These are phyloP conservation scores for Eupithecia subfuscata DNA, from an alignment of 2,888 invertebrate species.

Conservation along the genomic window DNA sequence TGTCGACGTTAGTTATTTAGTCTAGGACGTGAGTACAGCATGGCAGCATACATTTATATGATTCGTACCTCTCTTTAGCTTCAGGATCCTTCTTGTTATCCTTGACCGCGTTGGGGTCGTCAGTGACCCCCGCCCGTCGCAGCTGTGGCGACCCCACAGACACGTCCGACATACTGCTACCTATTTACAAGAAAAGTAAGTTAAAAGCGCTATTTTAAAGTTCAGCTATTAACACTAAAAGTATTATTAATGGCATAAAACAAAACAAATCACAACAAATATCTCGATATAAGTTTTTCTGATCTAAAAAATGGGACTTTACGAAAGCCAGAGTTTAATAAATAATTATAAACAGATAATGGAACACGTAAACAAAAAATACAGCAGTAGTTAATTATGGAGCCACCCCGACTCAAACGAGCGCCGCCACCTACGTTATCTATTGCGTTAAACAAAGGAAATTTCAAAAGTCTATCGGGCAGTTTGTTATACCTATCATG, in stretches of 20 bases:
- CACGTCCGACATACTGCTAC: slow-evolving; percentile 91
- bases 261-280: neutral
- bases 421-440: neutral
- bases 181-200: slow-evolving; percentile 64
- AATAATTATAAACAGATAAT: neutral
- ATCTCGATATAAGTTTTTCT: neutral
- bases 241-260: neutral
- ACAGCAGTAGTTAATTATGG: neutral
- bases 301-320: neutral
- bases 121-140: slow-evolving; percentile 70
- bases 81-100: slow-evolving; percentile 47
- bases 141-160: slow-evolving; percentile 87
- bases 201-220: neutral
- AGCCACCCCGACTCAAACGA: no score
- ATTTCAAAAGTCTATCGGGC: no score
- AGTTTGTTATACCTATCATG: no score
- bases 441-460: no score
- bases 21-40: neutral
- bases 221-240: neutral
- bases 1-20: neutral
- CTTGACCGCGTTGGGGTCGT: slow-evolving; percentile 73
- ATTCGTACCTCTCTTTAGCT: slow-evolving; percentile 56
- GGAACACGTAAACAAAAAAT: neutral
- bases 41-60: neutral
- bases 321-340: neutral